Base-by-base conservation (phyloP, 2,797 vertebrate species). In the Gastrophryne carolinensis region DNA sequence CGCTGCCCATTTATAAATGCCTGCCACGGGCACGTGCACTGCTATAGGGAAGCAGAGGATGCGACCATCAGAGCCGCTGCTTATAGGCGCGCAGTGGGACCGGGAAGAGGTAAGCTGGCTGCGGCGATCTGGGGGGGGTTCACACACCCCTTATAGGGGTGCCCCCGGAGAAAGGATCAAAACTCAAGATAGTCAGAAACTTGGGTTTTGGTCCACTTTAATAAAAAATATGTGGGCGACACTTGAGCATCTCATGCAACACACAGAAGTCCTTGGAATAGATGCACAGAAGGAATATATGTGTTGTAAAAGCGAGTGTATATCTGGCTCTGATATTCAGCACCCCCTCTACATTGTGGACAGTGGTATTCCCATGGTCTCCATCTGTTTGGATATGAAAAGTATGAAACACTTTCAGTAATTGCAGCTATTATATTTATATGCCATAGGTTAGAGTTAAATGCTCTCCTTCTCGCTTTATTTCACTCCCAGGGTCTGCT, bases 341-440 rank as follows among this genome's bases (percentile, higher is more conserved):
- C 10, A 12, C 49, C 35, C 26, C 41, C 41, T 32, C 13, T 11
- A 9, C 50, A 56, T 3, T 41, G 8, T 29, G 50, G 58, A 52
- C 34, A 52, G 44, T 52, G 32, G 49, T 13, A 62, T 72, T 72
- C 49, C 26, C 34, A 15, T 53, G 37, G 50, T 26, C 71, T 64
- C 27, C 60, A 66, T 54, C 56, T 64, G 41, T 26, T 23, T 47
- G 19, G 39, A 57, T 56, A 19, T 73, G 34, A 65, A 65, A 54
- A 54, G 23, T 66, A 53, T 75, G 32, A 61, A 75, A 75, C 56
- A 61, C 73, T 52, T 75, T 58, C 15, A 58, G 23, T 75, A 75
- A 75, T 67, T 60, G 52, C 63, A 19, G 72, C 52, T 35, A 58
- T 75, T 75, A 57, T 67, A 67, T 37, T 76, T 32, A 69, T 53